A percentile compares a stretch with the other conserved stretches of the same genome.
These are phyloP conservation scores for Protobothrops mucrosquamatus DNA, from an alignment of 2,113 vertebrate genomes.

Conservation along the genomic window DNA sequence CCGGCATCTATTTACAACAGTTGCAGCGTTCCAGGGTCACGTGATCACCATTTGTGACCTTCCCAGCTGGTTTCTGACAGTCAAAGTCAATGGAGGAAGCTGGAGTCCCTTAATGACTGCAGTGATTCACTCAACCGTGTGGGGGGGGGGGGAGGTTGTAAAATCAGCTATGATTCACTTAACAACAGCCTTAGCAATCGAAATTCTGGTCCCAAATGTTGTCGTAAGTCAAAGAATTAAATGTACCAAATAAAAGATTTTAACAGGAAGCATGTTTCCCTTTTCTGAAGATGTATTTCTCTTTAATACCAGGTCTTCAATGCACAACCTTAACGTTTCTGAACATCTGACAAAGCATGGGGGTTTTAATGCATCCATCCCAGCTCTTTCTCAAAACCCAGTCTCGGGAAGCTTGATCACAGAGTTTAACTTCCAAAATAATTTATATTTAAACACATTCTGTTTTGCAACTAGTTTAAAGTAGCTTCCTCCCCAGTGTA, in stretches of 20 bases:
- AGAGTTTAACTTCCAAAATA: constrained; percentile 4
- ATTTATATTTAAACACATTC: neutral
- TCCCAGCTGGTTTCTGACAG: neutral
- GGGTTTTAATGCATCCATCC: neutral
- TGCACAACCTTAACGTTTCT: neutral
- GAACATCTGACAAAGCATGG: neutral
- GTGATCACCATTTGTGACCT: neutral
- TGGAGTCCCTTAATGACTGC: neutral
- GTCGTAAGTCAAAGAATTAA: neutral
- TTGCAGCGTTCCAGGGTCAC: neutral
- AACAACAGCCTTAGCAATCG: neutral
- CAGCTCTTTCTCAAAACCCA: neutral
- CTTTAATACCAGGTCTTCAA: neutral
- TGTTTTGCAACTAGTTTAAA: neutral
- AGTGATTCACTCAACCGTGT: neutral
- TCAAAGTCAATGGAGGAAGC: neutral
- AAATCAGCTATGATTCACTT: neutral
- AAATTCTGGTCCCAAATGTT: neutral
- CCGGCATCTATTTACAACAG: neutral
- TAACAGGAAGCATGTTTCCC: neutral
- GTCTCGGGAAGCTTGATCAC: neutral
- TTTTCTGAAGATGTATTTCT: neutral
- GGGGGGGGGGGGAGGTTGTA: neutral
- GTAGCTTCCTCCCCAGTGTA: neutral
- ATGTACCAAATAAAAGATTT: neutral